Percentiles rank a stretch among this genome's conserved stretches.
phyloP scores from a whole-genome alignment of 1,140 invertebrate genomes.

The Orius insidiosus region DNA sequence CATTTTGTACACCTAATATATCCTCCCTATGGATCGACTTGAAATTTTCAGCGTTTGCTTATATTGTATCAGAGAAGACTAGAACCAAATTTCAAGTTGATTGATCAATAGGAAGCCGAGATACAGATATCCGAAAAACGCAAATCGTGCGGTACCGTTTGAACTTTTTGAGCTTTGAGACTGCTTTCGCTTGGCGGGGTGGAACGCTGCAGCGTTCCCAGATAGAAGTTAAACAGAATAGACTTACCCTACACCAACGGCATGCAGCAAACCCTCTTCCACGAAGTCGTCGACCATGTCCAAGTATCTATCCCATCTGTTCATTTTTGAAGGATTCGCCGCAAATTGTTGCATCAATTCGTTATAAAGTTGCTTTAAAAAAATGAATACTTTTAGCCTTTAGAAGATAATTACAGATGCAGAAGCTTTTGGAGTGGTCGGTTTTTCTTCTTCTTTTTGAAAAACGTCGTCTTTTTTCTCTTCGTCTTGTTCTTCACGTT shows the following conservation, averaged over 20 bases:
- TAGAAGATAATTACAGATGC: not conserved
- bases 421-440: not conserved
- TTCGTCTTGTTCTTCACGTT: not conserved
- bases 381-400: not conserved
- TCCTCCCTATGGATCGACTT: no score
- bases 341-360: slow-evolving; percentile 15
- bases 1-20: no score
- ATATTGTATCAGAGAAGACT: no score
- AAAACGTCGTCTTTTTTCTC: slow-evolving; percentile 1
- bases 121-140: no score
- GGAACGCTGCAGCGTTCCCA: not conserved
- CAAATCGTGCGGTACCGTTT: no score
- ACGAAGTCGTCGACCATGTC: slow-evolving; percentile 42
- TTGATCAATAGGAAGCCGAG: no score
- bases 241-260: slow-evolving; percentile 22
- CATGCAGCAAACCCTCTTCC: slow-evolving; percentile 37
- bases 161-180: no score
- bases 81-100: no score
- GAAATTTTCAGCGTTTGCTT: no score
- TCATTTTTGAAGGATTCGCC: slow-evolving; percentile 19
- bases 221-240: slow-evolving; percentile 1
- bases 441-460: not conserved
- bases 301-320: slow-evolving; percentile 42
- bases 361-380: slow-evolving; percentile 7
- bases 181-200: no score